Conservation (phyloP, 2,888 invertebrate genomes). For the Parnassius apollo region DNA sequence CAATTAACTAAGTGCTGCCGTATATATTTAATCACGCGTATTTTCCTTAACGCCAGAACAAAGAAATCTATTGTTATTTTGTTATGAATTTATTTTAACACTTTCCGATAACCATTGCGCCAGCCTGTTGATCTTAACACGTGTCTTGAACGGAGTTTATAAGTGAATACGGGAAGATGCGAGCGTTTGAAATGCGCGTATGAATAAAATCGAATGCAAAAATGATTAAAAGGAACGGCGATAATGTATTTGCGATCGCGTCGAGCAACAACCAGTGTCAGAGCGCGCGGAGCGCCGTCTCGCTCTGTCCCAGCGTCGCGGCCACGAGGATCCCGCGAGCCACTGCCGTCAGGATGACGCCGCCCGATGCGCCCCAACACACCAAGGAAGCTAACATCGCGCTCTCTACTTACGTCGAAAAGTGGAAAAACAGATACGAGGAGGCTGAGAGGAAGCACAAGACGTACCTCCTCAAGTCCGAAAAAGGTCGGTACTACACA, state of each 20-base stretch:
- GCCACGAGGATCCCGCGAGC: constrained; percentile 77
- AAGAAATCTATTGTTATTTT: constrained; percentile 54
- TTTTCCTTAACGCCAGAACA: constrained; percentile 72
- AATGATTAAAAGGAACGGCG: constrained; percentile 80
- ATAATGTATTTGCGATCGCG: constrained; percentile 80
- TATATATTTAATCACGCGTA: constrained; percentile 53
- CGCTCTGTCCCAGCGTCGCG: constrained; percentile 65
- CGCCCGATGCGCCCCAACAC: constrained; percentile 74
- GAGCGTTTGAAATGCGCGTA: constrained; percentile 64
- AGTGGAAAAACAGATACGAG: constrained; percentile 86
- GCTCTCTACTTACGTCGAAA: constrained; percentile 75
- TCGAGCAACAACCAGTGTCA: constrained; percentile 76
- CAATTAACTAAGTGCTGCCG: constrained; percentile 41
- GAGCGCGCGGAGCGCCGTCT: constrained; percentile 71
- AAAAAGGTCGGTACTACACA: constrained; percentile 83
- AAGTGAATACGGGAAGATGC: constrained; percentile 68
- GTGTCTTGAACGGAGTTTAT: constrained; percentile 56
- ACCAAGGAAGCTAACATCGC: constrained; percentile 74
- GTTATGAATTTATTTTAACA: constrained; percentile 50
- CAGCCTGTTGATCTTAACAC: constrained; percentile 74
- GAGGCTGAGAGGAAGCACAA: constrained; percentile 86
- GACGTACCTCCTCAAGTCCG: constrained; percentile 83
- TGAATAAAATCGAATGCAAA: constrained; percentile 74
- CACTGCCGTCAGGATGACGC: constrained; percentile 76
- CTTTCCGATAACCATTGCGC: constrained; percentile 51